Conservation (phyloP, 2,888 invertebrate species). For the Ophioninae sp. region DNA sequence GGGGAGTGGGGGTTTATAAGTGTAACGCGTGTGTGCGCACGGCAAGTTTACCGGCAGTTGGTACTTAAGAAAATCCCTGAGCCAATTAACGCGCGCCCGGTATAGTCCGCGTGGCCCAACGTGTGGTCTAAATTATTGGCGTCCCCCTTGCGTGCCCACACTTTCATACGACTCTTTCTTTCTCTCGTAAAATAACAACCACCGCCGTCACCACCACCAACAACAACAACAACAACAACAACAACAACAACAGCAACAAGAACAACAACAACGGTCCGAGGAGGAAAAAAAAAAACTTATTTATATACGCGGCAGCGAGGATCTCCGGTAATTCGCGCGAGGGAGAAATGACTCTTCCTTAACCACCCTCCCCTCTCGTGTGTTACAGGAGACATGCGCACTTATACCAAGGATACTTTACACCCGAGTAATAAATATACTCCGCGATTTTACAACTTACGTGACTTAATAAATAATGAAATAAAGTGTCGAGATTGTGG, state of each 20-base stretch:
- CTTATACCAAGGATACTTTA: constrained; percentile 46
- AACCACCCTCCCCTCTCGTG: constrained; percentile 19
- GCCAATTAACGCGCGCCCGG: constrained; percentile 62
- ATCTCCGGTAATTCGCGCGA: constrained; percentile 38
- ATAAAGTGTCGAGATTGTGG: constrained; percentile 39
- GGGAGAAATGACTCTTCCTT: constrained; percentile 37
- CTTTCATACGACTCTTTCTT: constrained; percentile 46
- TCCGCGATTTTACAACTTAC: constrained; percentile 53
- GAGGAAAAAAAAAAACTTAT: constrained; percentile 28
- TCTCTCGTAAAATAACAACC: background rate
- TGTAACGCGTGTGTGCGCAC: constrained; percentile 33
- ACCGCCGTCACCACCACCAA: no score
- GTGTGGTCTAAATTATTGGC: constrained; percentile 61
- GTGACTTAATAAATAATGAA: constrained; percentile 62
- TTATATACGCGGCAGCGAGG: constrained; percentile 38
- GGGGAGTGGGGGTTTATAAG: constrained; percentile 25
- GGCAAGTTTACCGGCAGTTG: constrained; percentile 27
- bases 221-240: background rate
- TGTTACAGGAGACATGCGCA: constrained; percentile 27
- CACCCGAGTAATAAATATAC: constrained; percentile 55
- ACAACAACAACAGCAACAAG: no score
- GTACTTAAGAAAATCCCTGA: constrained; percentile 60
- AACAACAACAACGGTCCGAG: no score
- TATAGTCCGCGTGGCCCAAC: constrained; percentile 55
- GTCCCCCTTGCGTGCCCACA: constrained; percentile 51